Evolutionary conservation across 2,888 invertebrate species (phyloP).

Genomic region (Cantharis lateralis): DNA sequence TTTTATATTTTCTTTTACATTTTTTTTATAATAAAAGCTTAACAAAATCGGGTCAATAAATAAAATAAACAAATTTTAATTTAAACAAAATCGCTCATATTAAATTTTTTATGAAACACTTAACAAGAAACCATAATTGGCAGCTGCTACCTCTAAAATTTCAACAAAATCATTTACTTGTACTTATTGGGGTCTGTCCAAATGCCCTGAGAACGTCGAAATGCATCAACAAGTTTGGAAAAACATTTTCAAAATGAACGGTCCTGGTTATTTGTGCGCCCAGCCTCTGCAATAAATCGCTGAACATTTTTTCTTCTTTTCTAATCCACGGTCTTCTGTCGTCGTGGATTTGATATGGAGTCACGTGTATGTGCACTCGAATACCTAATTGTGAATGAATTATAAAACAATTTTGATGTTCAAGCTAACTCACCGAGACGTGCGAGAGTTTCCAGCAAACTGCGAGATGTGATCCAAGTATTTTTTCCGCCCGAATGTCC

Average conservation of each 20-base stretch:
- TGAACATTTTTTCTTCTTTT: constrained; percentile 79
- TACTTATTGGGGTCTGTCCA: constrained; percentile 13
- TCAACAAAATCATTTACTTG: constrained; percentile 19
- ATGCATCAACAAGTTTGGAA: constrained; percentile 70
- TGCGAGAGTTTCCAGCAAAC: constrained; percentile 73
- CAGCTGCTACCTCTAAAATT: background rate
- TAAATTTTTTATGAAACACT: background rate
- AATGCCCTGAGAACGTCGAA: constrained; percentile 70
- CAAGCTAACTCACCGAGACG: constrained; percentile 63
- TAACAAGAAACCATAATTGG: background rate
- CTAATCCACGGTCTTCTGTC: constrained; percentile 82
- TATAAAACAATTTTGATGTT: background rate
- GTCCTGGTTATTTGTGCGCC: constrained; percentile 68
- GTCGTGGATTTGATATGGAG: constrained; percentile 88
- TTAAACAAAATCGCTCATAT: background rate
- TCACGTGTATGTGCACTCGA: constrained; percentile 78
- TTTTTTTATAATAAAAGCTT: background rate
- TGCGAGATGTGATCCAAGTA: constrained; percentile 83
- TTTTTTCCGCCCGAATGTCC: constrained; percentile 88
- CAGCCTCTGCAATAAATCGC: constrained; percentile 66
- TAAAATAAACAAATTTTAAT: background rate
- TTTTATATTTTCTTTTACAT: background rate
- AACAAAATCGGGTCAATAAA: background rate
- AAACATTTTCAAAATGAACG: constrained; percentile 65
- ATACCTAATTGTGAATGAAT: constrained; percentile 59